Conservation (phyloP, 2,888 invertebrate genomes). For the Drosophila hamatofila region DNA sequence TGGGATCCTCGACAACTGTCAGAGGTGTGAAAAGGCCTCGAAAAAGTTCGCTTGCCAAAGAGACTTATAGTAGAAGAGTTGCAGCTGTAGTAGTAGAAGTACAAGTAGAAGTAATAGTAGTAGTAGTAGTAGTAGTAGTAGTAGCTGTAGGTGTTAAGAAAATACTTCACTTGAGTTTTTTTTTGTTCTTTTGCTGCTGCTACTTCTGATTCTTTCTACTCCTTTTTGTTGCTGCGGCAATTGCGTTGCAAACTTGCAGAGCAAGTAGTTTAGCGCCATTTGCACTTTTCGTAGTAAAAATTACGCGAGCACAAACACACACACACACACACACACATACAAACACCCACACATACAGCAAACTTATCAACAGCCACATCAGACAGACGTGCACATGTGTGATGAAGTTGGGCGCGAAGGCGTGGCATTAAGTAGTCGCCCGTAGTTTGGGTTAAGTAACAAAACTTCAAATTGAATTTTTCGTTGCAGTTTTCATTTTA, state of each 20-base stretch:
- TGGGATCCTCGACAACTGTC: constrained; percentile 67
- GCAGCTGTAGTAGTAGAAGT: neutral
- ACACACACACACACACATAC: constrained; percentile 13
- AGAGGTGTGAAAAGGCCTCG: constrained; percentile 58
- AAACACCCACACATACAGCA: constrained; percentile 37
- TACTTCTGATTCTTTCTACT: neutral
- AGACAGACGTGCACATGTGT: constrained; percentile 38
- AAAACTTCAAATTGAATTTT: constrained; percentile 80
- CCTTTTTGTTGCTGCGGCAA: constrained; percentile 56
- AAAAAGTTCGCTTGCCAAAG: constrained; percentile 51
- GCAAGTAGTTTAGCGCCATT: constrained; percentile 80
- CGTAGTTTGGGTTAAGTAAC: constrained; percentile 79
- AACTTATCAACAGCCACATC: constrained; percentile 72
- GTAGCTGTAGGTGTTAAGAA: constrained; percentile 24
- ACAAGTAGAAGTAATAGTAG: constrained; percentile 15
- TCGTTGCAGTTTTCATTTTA: constrained; percentile 74
- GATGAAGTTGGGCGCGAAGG: constrained; percentile 49
- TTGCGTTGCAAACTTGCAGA: constrained; percentile 77
- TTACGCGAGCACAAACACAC: constrained; percentile 50
- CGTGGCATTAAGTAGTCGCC: constrained; percentile 75
- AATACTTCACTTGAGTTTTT: constrained; percentile 27
- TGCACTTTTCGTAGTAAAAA: constrained; percentile 81
- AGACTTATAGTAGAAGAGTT: constrained; percentile 5
- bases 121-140: constrained; percentile 11
- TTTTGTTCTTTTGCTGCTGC: constrained; percentile 19